Base-by-base conservation (phyloP, 2,113 vertebrate genomes). In the Platichthys stellatus region DNA sequence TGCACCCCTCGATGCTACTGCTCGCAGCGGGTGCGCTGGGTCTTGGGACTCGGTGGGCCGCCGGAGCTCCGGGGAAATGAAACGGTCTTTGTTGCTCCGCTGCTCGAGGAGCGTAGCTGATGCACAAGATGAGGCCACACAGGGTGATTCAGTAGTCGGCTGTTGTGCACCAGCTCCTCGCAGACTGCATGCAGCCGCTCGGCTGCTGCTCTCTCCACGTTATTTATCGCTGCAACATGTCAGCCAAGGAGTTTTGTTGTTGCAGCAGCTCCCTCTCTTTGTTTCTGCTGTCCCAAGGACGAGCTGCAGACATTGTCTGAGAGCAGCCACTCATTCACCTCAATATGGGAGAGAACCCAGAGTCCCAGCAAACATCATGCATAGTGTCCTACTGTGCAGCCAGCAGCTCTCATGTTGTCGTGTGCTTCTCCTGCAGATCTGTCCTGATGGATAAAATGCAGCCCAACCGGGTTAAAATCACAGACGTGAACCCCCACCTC, bases 401-500 rank as follows among this genome's bases (percentile, higher is more conserved):
- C 11, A 82, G 72, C 60, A 54, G 1, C 31, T 47, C 47, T 78
- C 53, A 15, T 60, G 51, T 62, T 64, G 59, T 73, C 43, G 1
- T 75, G 24, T 82, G 20, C 28, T 84, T 57, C 69, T 63, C 8
- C 63, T 68, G 54, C 88, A 94, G 92, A 89, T 91, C 81, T 66
- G 81, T 70, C 87, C 87, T 88, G 83, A 93, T 92, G 92, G 92
- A 93, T 80, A 94, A 93, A 80, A 94, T 94, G 94, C 94, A 94
- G 88, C 93, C 94, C 64, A 94, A 92, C 80, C 91, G 92, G 84
- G 90, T 94, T 54, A 94, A 94, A 86, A 94, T 94, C 87, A 94
- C 94, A 72, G 94, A 94, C 63, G 81, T 94, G 69, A 94, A 94
- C 72, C 89, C 91, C 18, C 92, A 94, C 69, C 92, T 94, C 67